These are phyloP conservation scores for Romanogobio albipinnatus DNA, from an alignment of 2,113 vertebrate genomes.

Conservation along the genomic window DNA sequence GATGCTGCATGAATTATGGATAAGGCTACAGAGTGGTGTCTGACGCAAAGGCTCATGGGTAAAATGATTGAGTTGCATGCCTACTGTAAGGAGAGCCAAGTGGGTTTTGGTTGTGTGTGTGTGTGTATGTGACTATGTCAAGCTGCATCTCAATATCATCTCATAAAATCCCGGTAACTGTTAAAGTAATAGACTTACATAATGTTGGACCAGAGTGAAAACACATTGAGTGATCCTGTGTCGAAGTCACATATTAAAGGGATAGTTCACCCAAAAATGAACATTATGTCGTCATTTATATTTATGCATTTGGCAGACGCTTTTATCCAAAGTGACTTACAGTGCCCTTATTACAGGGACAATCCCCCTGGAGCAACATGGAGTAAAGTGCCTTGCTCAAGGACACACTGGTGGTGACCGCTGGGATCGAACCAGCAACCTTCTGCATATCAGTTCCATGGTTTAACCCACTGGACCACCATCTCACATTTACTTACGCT, in stretches of 20 bases:
- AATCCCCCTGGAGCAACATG: too few species aligned
- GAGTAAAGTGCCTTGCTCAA: too few species aligned
- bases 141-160: conserved; percentile 28
- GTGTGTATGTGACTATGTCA: not conserved
- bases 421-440: too few species aligned
- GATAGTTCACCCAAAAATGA: not conserved
- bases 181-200: conserved; percentile 46
- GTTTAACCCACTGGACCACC: too few species aligned
- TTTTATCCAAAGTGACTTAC: too few species aligned
- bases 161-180: conserved; percentile 6
- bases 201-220: conserved; percentile 36
- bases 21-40: conserved; percentile 53
- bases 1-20: conserved; percentile 57
- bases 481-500: too few species aligned
- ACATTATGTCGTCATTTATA: not conserved
- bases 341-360: too few species aligned
- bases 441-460: too few species aligned
- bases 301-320: too few species aligned
- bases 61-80: conserved; percentile 56
- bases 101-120: conserved; percentile 17
- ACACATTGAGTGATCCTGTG: conserved; percentile 5
- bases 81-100: conserved; percentile 53
- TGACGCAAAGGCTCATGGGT: conserved; percentile 55
- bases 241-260: not conserved
- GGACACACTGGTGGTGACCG: too few species aligned